These are phyloP conservation scores for Chymomyza procnemis DNA, from an alignment of 2,888 invertebrate species.

Conservation along the genomic window DNA sequence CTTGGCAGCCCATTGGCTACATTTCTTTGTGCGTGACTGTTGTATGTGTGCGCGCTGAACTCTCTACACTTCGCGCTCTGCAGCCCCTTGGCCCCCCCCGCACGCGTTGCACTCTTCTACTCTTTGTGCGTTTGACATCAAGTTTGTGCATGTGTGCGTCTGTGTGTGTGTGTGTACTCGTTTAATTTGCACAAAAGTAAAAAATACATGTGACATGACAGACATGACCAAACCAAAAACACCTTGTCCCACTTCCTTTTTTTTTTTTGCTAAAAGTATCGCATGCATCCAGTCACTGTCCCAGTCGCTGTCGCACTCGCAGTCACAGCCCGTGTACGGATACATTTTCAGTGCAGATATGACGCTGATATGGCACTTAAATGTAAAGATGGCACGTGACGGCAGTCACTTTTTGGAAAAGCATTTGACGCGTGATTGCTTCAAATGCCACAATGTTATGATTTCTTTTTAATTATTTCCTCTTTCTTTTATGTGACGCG, in stretches of 20 bases:
- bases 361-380: constrained; percentile 34
- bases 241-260: neutral
- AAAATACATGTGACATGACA: constrained; percentile 27
- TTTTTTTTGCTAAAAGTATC: neutral
- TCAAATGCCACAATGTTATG: neutral
- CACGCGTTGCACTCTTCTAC: no score
- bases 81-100: no score
- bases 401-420: neutral
- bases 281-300: neutral
- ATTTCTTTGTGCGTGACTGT: neutral
- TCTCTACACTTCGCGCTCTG: no score
- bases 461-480: no score
- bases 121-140: neutral
- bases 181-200: constrained; percentile 26
- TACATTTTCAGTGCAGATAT: constrained; percentile 15
- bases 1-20: neutral
- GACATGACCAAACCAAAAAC: neutral
- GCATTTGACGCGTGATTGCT: neutral
- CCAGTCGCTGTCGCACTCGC: no score
- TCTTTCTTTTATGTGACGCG: no score
- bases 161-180: neutral
- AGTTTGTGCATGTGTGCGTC: neutral
- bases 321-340: neutral
- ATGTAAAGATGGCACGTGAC: constrained; percentile 14
- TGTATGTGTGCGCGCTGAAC: neutral